A percentile compares a stretch with the other conserved stretches of the same genome.
Evolutionary conservation across 2,113 vertebrate genomes (phyloP).

Genomic region (Ardeotis arabs): DNA sequence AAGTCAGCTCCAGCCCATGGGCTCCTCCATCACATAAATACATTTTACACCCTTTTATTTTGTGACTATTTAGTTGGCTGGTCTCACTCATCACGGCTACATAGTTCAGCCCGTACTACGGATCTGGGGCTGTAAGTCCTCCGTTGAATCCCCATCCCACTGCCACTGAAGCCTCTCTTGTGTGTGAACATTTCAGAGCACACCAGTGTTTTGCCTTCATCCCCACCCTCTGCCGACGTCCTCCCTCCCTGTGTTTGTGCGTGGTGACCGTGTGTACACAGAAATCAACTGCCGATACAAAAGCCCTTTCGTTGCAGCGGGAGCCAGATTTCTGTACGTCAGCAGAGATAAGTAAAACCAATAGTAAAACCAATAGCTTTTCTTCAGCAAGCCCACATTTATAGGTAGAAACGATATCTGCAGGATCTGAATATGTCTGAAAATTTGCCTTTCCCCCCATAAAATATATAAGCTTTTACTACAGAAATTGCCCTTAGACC

Average conservation of each 20-base stretch:
- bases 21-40: neutral
- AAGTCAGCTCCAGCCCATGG: neutral
- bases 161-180: neutral
- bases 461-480: neutral
- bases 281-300: neutral
- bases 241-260: neutral
- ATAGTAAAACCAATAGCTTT: neutral
- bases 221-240: accelerated
- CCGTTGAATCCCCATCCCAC: accelerated
- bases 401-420: neutral
- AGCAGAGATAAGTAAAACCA: conserved; percentile 19
- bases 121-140: neutral
- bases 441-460: accelerated
- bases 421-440: neutral
- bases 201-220: neutral
- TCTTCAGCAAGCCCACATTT: neutral
- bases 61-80: neutral
- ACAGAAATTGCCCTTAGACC: neutral
- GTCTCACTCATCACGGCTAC: neutral
- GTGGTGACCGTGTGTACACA: neutral
- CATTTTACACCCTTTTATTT: neutral
- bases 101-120: neutral
- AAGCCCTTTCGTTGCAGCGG: neutral
- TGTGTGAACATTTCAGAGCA: accelerated
- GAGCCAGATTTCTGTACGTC: neutral